A percentile compares a stretch with the other conserved stretches of the same genome.
Evolutionary conservation across 2,797 vertebrate genomes (phyloP).

Genomic region (Paratrypauchen microcephalus): DNA sequence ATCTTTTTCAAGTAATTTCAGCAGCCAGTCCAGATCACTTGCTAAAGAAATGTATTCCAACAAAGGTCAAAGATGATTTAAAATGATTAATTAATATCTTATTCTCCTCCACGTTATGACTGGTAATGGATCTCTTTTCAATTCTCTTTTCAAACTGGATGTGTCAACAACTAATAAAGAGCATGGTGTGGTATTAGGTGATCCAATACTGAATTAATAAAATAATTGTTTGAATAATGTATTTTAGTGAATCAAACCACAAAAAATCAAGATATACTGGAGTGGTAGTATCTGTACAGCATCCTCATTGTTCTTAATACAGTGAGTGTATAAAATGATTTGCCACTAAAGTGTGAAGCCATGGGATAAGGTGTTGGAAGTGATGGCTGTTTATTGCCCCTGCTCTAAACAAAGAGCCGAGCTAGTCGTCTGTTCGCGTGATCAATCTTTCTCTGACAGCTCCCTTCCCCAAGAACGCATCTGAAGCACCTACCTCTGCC

Average conservation of each 20-base stretch:
- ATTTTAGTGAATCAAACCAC: neutral
- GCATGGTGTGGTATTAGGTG: neutral
- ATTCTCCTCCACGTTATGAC: neutral
- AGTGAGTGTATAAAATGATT: slow-evolving; percentile 35
- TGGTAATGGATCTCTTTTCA: neutral
- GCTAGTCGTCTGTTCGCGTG: slow-evolving; percentile 82
- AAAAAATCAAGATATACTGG: slow-evolving; percentile 29
- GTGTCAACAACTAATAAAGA: neutral
- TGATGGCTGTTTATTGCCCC: slow-evolving; percentile 86
- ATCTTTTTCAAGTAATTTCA: neutral
- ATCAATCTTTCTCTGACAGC: slow-evolving; percentile 99
- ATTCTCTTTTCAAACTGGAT: neutral
- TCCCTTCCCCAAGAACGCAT: slow-evolving; percentile 97
- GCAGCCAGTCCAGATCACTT: neutral
- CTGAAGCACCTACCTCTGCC: slow-evolving; percentile 87
- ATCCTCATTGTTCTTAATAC: slow-evolving; percentile 42
- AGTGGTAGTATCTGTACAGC: slow-evolving; percentile 27
- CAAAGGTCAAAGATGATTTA: neutral
- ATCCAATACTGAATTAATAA: no score
- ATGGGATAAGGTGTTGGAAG: slow-evolving; percentile 64
- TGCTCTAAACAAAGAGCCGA: slow-evolving; percentile 98
- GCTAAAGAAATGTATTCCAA: neutral
- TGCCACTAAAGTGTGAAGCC: slow-evolving; percentile 51
- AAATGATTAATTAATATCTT: neutral
- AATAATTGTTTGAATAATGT: neutral